These are phyloP conservation scores for Glyptemys insculpta DNA, from an alignment of 2,797 vertebrate genomes.

Conservation along the genomic window DNA sequence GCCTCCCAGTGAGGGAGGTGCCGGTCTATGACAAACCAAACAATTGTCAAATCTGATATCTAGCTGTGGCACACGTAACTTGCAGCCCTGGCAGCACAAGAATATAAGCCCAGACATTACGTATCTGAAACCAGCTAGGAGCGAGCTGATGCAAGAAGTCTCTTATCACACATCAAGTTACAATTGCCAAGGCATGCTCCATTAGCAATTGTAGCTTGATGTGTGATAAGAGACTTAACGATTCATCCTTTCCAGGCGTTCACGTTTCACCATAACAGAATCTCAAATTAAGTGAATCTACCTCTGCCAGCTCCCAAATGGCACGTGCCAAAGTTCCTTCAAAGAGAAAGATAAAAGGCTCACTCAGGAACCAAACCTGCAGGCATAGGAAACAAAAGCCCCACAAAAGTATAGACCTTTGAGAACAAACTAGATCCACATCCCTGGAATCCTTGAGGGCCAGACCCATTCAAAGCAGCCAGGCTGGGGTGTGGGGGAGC, in stretches of 20 bases:
- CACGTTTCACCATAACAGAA: background rate
- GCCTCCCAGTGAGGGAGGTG: background rate
- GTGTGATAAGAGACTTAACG: background rate
- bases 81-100: background rate
- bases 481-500: background rate
- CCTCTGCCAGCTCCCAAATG: background rate
- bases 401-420: accelerated
- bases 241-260: background rate
- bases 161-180: background rate
- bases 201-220: background rate
- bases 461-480: background rate
- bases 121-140: background rate
- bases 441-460: background rate
- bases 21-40: background rate
- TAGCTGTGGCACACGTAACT: background rate
- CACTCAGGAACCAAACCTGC: background rate
- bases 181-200: background rate
- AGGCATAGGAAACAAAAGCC: background rate
- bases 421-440: background rate
- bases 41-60: background rate
- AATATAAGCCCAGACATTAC: background rate
- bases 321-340: background rate
- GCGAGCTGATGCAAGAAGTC: background rate
- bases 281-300: background rate
- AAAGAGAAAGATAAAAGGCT: background rate